These are phyloP conservation scores for Taenaris catops DNA, from an alignment of 2,888 invertebrate species.

Conservation along the genomic window DNA sequence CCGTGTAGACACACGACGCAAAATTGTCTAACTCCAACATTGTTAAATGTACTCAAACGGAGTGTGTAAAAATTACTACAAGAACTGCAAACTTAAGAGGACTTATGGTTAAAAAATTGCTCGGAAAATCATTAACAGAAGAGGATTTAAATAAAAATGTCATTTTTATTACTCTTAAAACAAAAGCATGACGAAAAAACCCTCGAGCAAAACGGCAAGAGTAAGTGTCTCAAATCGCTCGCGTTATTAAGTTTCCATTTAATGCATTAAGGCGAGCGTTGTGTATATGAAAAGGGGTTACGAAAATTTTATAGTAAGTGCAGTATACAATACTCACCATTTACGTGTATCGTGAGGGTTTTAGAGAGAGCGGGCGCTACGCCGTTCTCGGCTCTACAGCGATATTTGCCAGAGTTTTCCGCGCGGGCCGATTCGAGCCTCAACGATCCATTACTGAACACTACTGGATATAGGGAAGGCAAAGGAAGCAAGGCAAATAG, in stretches of 20 bases:
- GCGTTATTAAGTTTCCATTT: slow-evolving; percentile 25
- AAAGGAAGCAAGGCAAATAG: no score
- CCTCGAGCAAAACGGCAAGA: slow-evolving; percentile 15
- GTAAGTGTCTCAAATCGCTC: slow-evolving; percentile 23
- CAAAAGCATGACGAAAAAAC: slow-evolving; percentile 12
- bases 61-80: slow-evolving; percentile 5
- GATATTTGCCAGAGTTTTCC: slow-evolving; percentile 90
- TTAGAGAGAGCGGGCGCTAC: slow-evolving; percentile 90
- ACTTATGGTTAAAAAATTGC: slow-evolving; percentile 4
- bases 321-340: slow-evolving; percentile 79
- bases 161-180: slow-evolving; percentile 20
- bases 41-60: background rate
- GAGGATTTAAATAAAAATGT: slow-evolving; percentile 13
- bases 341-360: slow-evolving; percentile 88
- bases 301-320: slow-evolving; percentile 11
- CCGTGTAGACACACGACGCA: background rate
- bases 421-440: slow-evolving; percentile 86
- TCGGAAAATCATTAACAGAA: slow-evolving; percentile 4
- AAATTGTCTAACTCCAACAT: background rate
- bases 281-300: slow-evolving; percentile 21
- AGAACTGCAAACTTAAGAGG: slow-evolving; percentile 2
- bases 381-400: slow-evolving; percentile 91
- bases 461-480: no score
- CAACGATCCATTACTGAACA: slow-evolving; percentile 85
- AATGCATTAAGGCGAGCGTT: slow-evolving; percentile 21